A percentile compares a stretch with the other conserved stretches of the same genome.
phyloP scores from a whole-genome alignment of 1,140 invertebrate genomes.

The Lepidurus arcticus region DNA sequence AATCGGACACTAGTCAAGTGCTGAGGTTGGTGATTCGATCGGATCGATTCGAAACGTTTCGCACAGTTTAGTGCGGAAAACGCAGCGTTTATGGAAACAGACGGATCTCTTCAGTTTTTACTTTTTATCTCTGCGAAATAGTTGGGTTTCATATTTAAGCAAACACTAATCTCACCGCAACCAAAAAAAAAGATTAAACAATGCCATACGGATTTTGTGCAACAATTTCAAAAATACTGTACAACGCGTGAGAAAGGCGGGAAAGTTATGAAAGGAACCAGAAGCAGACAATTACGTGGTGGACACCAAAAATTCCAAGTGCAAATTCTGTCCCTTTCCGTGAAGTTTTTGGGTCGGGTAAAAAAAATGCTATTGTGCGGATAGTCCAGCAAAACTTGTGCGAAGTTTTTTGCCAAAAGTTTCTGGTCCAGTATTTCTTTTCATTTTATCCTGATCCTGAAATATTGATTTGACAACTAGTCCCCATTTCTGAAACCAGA shows the following conservation, averaged over 20 bases:
- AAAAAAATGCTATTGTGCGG: not conserved
- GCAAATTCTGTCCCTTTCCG: not conserved
- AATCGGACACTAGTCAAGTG: slow-evolving; percentile 5
- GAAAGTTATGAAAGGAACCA: not conserved
- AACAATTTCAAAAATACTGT: not conserved
- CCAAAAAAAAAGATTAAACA: not conserved
- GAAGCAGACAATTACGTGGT: not conserved
- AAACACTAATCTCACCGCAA: slow-evolving; percentile 6
- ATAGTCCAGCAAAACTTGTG: not conserved
- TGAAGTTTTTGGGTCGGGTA: not conserved
- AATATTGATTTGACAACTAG: not conserved
- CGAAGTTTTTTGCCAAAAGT: not conserved
- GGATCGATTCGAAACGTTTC: not conserved
- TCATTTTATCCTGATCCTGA: not conserved
- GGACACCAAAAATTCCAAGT: not conserved
- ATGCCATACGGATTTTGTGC: not conserved
- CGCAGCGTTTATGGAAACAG: not conserved
- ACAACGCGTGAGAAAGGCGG: not conserved
- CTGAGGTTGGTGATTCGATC: not conserved
- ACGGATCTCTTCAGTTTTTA: not conserved
- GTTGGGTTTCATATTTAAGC: not conserved
- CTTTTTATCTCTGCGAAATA: not conserved
- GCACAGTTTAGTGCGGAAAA: not conserved
- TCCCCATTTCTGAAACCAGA: not conserved
- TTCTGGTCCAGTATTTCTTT: not conserved